Base-by-base conservation (phyloP, 2,797 vertebrate genomes). In the Eidolon dupreanum region DNA sequence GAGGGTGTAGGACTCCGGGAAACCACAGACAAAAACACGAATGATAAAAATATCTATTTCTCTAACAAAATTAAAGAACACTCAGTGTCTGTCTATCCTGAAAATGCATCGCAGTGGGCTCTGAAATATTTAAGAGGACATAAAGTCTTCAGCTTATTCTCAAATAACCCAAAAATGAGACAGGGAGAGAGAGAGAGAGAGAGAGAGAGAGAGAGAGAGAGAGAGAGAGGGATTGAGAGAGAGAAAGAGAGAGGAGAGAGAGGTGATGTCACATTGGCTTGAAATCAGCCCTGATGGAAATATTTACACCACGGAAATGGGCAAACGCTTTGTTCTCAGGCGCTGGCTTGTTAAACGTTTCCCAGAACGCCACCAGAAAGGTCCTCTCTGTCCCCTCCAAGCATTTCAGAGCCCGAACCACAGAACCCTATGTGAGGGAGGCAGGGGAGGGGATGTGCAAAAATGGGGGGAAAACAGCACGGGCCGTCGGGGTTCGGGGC, bases 221-320 rank as follows among this genome's bases (percentile, higher is more conserved):
- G 26, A n/a, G 0, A 3, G 51, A 17, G 28, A 70, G 55, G 38
- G 15, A 24, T 68, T 53, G 28, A 19, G 13, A 66, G 31, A 5
- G 38, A 13, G 24, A 7, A 22, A 11, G 43, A 9, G 43, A 2
- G 46, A 10, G 46, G 46, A 46, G 46, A 46, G 46, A 49, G 4
- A 17, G 15, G 26, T 13, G 36, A 11, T 4, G 55, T 3, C 82
- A 38, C 0, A 0, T 5, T 31, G 6, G 41, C 51, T 13, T 22
- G 4, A 36, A 19, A 5, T 41, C 36, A 9, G 55, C 19, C 38
- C 0, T 3, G 28, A 33, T 0, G 10, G 36, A 28, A 22, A 4
- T 2, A 1, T 55, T 68, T 46, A 68, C n/a, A 43, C 46, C 63
- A 4, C 8, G 22, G 79, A n/a, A 26, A 43, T 4, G 6, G 61